These are phyloP conservation scores for Pyrrhosoma nymphula DNA, from an alignment of 2,888 invertebrate genomes.

Conservation along the genomic window DNA sequence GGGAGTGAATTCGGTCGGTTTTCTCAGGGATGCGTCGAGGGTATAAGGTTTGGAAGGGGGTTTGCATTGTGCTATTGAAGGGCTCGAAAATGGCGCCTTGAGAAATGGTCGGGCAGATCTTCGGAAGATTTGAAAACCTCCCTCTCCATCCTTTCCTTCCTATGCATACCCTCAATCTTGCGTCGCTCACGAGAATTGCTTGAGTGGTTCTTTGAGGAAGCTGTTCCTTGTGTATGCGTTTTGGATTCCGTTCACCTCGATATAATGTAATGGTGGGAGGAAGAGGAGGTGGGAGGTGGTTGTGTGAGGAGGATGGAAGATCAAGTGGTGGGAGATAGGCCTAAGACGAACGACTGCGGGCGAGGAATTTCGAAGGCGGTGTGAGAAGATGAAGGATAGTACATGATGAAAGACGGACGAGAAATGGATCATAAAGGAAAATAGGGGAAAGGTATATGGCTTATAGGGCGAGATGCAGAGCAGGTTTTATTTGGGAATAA, in stretches of 20 bases:
- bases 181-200: not conserved
- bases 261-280: constrained; percentile 38
- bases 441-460: not conserved
- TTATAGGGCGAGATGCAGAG: not conserved
- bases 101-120: constrained; percentile 34
- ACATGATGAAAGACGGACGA: not conserved
- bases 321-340: not conserved
- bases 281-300: not conserved
- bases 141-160: not conserved
- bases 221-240: constrained; percentile 6
- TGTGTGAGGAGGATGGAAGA: not conserved
- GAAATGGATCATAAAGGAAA: not conserved
- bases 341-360: not conserved
- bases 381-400: not conserved
- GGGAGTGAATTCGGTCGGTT: not conserved
- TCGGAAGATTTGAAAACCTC: not conserved
- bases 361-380: not conserved
- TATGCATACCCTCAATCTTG: not conserved
- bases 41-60: not conserved
- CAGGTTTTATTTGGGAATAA: not conserved
- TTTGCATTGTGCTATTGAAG: constrained; percentile 44
- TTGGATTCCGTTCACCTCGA: constrained; percentile 41
- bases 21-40: not conserved
- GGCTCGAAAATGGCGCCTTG: not conserved
- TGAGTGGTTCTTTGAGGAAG: constrained; percentile 52